phyloP scores from a whole-genome alignment of 2,888 invertebrate species.

The Rhyacophila evoluta region DNA sequence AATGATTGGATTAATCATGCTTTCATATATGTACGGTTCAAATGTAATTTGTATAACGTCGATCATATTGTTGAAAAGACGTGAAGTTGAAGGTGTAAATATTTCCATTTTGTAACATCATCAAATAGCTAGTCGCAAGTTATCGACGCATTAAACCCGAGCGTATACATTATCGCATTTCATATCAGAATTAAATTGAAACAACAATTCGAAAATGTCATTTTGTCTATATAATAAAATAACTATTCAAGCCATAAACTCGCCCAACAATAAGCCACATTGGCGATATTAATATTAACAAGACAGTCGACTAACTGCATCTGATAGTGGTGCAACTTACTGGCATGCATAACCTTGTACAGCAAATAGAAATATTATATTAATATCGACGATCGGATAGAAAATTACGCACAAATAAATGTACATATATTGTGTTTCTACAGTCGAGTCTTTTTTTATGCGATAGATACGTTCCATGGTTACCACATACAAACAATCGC shows the following conservation, averaged over 20 bases:
- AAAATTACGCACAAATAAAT: too few relatives aligned
- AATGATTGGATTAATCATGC: neutral
- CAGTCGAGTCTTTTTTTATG: too few relatives aligned
- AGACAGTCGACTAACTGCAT: neutral
- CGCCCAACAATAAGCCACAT: neutral
- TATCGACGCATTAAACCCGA: neutral
- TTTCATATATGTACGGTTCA: too few relatives aligned
- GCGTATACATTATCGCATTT: neutral
- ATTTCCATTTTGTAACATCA: too few relatives aligned
- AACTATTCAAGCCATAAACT: neutral
- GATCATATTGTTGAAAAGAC: neutral
- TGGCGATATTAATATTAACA: slow-evolving; percentile 5
- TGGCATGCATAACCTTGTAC: neutral
- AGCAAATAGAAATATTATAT: neutral
- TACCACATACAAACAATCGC: too few relatives aligned
- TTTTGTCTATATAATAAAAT: neutral
- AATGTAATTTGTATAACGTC: too few relatives aligned
- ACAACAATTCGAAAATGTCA: slow-evolving; percentile 22
- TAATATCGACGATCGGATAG: neutral
- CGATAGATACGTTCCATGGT: too few relatives aligned
- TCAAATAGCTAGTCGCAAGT: neutral
- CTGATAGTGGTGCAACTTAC: neutral
- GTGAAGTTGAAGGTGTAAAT: too few relatives aligned
- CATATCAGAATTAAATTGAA: slow-evolving; percentile 10
- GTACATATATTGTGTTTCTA: too few relatives aligned